Percentiles rank a stretch among this genome's conserved stretches.
These are phyloP conservation scores for Thelaira solivaga DNA, from an alignment of 2,888 invertebrate species.

Conservation along the genomic window DNA sequence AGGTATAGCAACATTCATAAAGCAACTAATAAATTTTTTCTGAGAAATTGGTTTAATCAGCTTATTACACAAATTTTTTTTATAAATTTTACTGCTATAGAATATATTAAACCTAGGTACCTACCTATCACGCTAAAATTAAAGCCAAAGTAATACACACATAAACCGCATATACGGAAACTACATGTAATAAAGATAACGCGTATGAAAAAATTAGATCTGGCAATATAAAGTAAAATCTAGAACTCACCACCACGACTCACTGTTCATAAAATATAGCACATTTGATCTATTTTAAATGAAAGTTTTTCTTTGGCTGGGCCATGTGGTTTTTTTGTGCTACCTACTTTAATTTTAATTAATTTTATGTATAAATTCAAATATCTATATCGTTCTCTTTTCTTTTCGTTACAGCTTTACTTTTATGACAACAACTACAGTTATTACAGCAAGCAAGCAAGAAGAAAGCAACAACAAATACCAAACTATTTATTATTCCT, in stretches of 20 bases:
- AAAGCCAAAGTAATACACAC: neutral
- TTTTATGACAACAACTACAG: slow-evolving; percentile 51
- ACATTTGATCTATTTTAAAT: neutral
- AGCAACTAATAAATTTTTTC: too few relatives aligned
- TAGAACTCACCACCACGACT: too few relatives aligned
- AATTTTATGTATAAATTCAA: slow-evolving; percentile 21
- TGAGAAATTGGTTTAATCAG: too few relatives aligned
- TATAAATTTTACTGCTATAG: too few relatives aligned
- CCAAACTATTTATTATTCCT: slow-evolving; percentile 62
- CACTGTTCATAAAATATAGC: neutral
- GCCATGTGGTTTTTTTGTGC: slow-evolving; percentile 51
- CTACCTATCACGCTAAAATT: too few relatives aligned
- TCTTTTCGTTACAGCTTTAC: slow-evolving; percentile 54
- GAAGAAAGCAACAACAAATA: slow-evolving; percentile 59
- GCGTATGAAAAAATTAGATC: neutral
- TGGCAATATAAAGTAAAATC: neutral
- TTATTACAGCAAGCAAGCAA: slow-evolving; percentile 42
- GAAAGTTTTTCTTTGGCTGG: neutral
- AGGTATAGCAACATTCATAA: too few relatives aligned
- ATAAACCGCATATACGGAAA: neutral
- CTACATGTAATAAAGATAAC: neutral
- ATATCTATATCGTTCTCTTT: slow-evolving; percentile 29
- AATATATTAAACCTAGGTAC: too few relatives aligned
- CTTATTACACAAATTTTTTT: too few relatives aligned
- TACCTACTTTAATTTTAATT: slow-evolving; percentile 37